A percentile compares a stretch with the other conserved stretches of the same genome.
These are phyloP conservation scores for Ibidorhyncha struthersii DNA, from an alignment of 2,113 vertebrate genomes.

Conservation along the genomic window DNA sequence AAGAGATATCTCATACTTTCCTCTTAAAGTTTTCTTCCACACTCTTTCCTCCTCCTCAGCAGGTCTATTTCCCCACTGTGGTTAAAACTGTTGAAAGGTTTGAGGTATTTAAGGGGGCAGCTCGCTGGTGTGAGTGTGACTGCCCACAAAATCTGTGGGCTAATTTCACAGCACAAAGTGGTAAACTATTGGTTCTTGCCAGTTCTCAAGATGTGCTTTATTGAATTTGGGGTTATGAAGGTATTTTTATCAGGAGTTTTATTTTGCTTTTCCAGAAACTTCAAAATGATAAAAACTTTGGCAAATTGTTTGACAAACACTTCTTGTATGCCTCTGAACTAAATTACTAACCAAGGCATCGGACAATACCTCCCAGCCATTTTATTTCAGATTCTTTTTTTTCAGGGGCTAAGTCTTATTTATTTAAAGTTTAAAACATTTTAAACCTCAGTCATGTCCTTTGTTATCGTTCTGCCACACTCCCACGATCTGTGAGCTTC, in stretches of 20 bases:
- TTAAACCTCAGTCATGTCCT: not conserved
- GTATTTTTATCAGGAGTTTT: not conserved
- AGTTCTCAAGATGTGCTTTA: not conserved
- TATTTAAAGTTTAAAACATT: not conserved
- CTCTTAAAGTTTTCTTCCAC: not conserved
- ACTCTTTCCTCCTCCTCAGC: not conserved
- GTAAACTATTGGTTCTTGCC: not conserved
- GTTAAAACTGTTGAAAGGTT: not conserved
- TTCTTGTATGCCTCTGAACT: not conserved
- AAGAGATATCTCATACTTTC: not conserved
- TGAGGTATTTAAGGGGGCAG: not conserved
- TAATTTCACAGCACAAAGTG: not conserved
- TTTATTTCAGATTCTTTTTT: not conserved
- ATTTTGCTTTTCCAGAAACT: not conserved
- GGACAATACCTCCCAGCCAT: not conserved
- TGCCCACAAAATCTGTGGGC: not conserved
- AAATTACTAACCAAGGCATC: not conserved
- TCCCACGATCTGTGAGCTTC: not conserved
- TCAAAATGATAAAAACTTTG: not conserved
- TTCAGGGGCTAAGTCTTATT: not conserved
- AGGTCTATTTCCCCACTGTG: not conserved
- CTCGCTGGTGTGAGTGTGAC: not conserved
- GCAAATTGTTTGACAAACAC: not conserved
- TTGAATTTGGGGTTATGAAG: not conserved
- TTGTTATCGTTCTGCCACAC: not conserved